Conservation (phyloP, 2,888 invertebrate species). For the Hanleya hanleyi region DNA sequence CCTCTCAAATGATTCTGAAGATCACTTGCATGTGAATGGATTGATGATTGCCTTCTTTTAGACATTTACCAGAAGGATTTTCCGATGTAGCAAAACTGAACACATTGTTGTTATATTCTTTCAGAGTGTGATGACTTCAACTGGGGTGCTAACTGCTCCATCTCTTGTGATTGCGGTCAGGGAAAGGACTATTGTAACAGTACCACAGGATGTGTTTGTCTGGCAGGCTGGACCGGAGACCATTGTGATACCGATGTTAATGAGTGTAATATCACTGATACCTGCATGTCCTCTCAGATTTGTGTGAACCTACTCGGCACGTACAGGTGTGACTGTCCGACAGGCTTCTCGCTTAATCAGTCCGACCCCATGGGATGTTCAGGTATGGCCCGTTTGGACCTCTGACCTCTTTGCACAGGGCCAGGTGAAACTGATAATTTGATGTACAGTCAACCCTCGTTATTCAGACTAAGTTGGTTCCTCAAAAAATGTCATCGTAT, state of each 20-base stretch:
- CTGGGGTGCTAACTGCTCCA: constrained; percentile 40
- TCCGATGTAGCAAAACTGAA: too few relatives aligned
- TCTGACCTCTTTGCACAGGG: too few relatives aligned
- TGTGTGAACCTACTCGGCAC: constrained; percentile 1
- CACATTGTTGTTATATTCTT: too few relatives aligned
- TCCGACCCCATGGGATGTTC: not conserved
- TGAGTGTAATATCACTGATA: constrained; percentile 26
- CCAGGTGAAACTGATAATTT: too few relatives aligned
- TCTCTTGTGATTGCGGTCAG: constrained; percentile 34
- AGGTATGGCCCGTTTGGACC: too few relatives aligned
- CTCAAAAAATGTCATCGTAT: too few relatives aligned
- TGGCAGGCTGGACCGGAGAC: constrained; percentile 31
- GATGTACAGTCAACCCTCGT: too few relatives aligned
- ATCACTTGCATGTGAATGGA: too few relatives aligned
- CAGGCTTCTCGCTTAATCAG: not conserved
- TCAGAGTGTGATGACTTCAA: constrained; percentile 39
- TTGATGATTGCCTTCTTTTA: too few relatives aligned
- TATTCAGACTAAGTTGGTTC: too few relatives aligned
- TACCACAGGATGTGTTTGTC: constrained; percentile 35
- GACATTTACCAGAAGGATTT: too few relatives aligned
- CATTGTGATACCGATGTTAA: constrained; percentile 29
- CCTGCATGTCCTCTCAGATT: constrained; percentile 10
- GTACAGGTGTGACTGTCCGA: not conserved
- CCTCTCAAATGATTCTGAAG: too few relatives aligned
- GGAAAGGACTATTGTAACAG: constrained; percentile 26